These are phyloP conservation scores for Cecidostiba fungosa DNA, from an alignment of 2,888 invertebrate genomes.

Conservation along the genomic window DNA sequence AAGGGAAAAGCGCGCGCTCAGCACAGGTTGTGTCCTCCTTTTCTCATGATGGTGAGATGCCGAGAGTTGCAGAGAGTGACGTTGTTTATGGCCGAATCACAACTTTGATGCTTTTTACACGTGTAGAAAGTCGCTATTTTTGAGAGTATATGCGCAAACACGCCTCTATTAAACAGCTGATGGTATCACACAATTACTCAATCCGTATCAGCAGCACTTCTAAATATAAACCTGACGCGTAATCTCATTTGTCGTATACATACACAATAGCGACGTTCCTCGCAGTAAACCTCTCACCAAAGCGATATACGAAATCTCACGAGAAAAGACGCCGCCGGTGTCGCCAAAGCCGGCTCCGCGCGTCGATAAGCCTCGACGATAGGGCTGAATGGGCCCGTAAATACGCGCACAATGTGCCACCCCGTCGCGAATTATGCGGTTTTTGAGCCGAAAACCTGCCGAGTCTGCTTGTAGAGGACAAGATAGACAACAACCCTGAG, in stretches of 20 bases:
- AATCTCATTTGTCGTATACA: neutral
- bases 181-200: too few relatives aligned
- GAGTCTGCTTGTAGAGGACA: neutral
- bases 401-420: conserved; percentile 13
- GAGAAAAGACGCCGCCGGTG: neutral
- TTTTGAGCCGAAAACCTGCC: neutral
- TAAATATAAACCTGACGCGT: neutral
- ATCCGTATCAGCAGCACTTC: neutral
- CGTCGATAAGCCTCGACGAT: conserved; percentile 4
- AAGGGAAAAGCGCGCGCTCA: conserved; percentile 15
- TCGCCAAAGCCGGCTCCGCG: neutral
- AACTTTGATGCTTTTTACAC: neutral
- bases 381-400: conserved; percentile 41
- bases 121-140: neutral
- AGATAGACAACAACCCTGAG: neutral
- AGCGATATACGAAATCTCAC: neutral
- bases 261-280: neutral
- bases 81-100: neutral
- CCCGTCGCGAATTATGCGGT: neutral
- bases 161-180: too few relatives aligned
- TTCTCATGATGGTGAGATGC: neutral
- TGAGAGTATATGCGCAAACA: too few relatives aligned
- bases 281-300: neutral
- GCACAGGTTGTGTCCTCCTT: neutral
- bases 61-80: neutral